These are phyloP conservation scores for Eonycteris spelaea DNA, from an alignment of 2,113 vertebrate genomes.

Conservation along the genomic window DNA sequence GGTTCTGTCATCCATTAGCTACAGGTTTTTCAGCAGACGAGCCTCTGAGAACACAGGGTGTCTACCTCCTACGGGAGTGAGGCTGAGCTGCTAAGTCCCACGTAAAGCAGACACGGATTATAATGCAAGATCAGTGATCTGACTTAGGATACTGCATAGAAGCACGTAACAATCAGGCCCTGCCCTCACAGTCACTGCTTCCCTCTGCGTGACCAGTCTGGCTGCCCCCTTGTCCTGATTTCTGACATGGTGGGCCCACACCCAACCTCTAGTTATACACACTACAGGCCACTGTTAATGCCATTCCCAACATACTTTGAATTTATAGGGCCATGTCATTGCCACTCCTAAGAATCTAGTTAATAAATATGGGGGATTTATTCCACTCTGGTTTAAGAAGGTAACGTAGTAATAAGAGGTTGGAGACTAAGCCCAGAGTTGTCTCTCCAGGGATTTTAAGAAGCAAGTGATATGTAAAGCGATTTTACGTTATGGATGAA, in stretches of 20 bases:
- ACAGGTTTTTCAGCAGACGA: background rate
- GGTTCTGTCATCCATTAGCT: background rate
- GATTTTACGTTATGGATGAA: background rate
- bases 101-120: background rate
- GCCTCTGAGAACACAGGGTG: background rate
- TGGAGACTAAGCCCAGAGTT: background rate
- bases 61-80: background rate
- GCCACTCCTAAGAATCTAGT: background rate
- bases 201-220: fast-evolving
- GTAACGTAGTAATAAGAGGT: background rate
- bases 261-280: background rate
- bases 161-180: background rate
- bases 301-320: background rate
- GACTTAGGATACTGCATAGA: background rate
- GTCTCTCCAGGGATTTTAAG: background rate
- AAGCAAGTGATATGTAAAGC: background rate
- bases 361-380: background rate
- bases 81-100: background rate
- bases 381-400: background rate
- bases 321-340: background rate
- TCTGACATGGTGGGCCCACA: background rate
- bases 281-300: background rate
- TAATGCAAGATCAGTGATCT: background rate
- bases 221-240: background rate
- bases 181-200: background rate